phyloP scores from a whole-genome alignment of 1,140 invertebrate species.

The Pogonognathellus flavescens region DNA sequence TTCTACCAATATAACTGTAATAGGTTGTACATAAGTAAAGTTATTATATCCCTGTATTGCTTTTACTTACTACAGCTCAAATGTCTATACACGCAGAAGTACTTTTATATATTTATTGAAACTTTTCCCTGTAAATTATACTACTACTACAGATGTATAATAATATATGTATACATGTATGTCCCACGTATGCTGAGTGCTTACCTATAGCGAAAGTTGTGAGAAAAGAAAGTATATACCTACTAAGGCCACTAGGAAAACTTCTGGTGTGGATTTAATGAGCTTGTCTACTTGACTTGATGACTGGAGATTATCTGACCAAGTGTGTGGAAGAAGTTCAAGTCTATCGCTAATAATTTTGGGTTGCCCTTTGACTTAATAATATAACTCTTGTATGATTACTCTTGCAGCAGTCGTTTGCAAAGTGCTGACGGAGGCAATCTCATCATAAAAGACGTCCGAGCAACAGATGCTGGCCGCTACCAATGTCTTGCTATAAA shows the following conservation, averaged over 20 bases:
- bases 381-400: conserved; percentile 46
- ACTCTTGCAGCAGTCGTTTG: conserved; percentile 60
- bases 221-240: neutral
- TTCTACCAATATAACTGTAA: neutral
- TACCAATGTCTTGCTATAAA: conserved; percentile 74
- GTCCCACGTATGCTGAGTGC: too few species aligned
- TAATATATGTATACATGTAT: too few species aligned
- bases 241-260: neutral
- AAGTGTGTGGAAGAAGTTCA: conserved; percentile 19
- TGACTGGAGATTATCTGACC: neutral
- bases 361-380: conserved; percentile 30
- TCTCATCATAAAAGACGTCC: conserved; percentile 71
- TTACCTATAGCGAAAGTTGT: neutral
- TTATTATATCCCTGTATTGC: neutral
- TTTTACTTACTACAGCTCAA: too few species aligned
- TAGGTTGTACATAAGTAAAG: neutral
- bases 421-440: conserved; percentile 69
- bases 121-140: too few species aligned
- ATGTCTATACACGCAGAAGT: too few species aligned
- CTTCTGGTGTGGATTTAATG: conserved; percentile 37
- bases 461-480: conserved; percentile 71
- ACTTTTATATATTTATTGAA: too few species aligned
- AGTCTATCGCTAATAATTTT: conserved; percentile 27
- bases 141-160: too few species aligned
- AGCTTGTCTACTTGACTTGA: conserved; percentile 41